Evolutionary conservation across 2,113 vertebrate species (phyloP).

Genomic region (Pollimyrus isidori): DNA sequence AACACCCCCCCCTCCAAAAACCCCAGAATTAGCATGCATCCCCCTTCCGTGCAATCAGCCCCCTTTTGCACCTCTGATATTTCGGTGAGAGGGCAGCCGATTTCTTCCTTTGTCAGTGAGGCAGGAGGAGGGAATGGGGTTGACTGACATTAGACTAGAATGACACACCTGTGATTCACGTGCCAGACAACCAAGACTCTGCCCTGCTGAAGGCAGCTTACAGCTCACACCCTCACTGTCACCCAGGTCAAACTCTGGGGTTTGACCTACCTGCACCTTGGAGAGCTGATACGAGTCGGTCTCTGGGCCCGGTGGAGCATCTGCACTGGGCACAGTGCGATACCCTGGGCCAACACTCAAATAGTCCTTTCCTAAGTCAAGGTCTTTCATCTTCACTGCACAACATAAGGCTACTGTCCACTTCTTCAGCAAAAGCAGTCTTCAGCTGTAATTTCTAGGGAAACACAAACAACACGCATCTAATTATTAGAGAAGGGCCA

Average conservation of each 20-base stretch:
- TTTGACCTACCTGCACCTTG: conserved; percentile 56
- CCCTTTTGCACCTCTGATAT: neutral
- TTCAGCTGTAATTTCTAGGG: neutral
- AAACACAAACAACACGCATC: neutral
- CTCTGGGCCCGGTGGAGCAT: conserved; percentile 48
- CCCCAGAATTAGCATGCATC: neutral
- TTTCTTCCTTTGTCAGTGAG: neutral
- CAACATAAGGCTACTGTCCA: conserved; percentile 44
- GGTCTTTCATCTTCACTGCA: conserved; percentile 77
- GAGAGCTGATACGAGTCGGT: conserved; percentile 54
- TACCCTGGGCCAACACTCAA: conserved; percentile 72
- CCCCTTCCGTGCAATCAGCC: neutral
- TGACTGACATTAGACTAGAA: neutral
- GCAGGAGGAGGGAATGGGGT: neutral
- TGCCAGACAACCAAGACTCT: neutral
- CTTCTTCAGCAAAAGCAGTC: conserved; percentile 5
- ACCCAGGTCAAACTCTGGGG: neutral
- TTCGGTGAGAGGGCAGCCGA: neutral
- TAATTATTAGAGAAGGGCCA: neutral
- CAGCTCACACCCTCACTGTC: neutral
- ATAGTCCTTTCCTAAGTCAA: conserved; percentile 79
- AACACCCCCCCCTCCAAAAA: neutral
- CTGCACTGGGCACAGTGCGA: conserved; percentile 61
- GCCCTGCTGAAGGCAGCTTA: neutral
- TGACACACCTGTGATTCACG: neutral